Percentiles rank a stretch among this genome's conserved stretches.
These are phyloP conservation scores for Drepanosiphum platanoidis DNA, from an alignment of 2,888 invertebrate genomes.

Conservation along the genomic window DNA sequence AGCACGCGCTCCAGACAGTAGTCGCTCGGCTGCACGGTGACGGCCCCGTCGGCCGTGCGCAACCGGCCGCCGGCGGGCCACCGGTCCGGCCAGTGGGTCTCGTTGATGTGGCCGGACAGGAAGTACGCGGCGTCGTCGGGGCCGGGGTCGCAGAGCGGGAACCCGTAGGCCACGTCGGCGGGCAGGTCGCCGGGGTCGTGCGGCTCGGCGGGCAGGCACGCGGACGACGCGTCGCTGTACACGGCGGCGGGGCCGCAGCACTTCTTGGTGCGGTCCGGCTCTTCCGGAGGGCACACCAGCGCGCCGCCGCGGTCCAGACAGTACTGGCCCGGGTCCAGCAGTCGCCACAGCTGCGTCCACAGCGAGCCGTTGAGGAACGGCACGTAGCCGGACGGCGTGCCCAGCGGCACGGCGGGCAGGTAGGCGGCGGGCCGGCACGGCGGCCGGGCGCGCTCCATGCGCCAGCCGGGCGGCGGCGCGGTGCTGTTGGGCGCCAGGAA, in stretches of 20 bases:
- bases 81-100: slow-evolving; percentile 67
- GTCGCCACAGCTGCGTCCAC: slow-evolving; percentile 70
- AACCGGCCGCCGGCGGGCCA: slow-evolving; percentile 63
- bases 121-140: slow-evolving; percentile 70
- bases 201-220: slow-evolving; percentile 67
- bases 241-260: slow-evolving; percentile 77
- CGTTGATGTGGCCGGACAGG: slow-evolving; percentile 67
- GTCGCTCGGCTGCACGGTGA: slow-evolving; percentile 66
- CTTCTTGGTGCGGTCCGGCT: slow-evolving; percentile 68
- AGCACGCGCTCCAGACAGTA: slow-evolving; percentile 68
- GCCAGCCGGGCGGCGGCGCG: slow-evolving; percentile 70
- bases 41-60: slow-evolving; percentile 69
- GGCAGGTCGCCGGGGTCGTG: slow-evolving; percentile 64
- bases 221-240: slow-evolving; percentile 72
- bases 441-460: slow-evolving; percentile 66
- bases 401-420: slow-evolving; percentile 66
- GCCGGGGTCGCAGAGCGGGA: slow-evolving; percentile 71
- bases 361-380: slow-evolving; percentile 77
- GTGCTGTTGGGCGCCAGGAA: slow-evolving; percentile 63
- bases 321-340: slow-evolving; percentile 72
- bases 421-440: slow-evolving; percentile 69
- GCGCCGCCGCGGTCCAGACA: slow-evolving; percentile 77
- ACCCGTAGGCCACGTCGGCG: slow-evolving; percentile 69
- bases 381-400: slow-evolving; percentile 67
- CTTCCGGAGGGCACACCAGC: slow-evolving; percentile 71